These are phyloP conservation scores for Bombus sylvicola DNA, from an alignment of 1,140 invertebrate species.

Conservation along the genomic window DNA sequence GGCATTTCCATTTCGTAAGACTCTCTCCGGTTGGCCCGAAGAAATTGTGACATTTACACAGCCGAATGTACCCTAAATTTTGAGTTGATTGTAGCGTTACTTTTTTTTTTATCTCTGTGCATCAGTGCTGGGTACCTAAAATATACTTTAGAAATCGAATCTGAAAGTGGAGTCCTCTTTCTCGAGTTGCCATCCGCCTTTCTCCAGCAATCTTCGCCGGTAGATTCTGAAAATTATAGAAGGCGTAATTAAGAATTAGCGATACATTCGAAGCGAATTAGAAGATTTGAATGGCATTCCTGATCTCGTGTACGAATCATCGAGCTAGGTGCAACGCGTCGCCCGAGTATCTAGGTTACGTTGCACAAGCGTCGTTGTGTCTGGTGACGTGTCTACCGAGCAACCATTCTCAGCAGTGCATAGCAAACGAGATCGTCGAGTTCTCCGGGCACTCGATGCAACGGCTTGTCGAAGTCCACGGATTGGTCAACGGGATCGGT, in stretches of 20 bases:
- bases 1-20: slow-evolving; percentile 14
- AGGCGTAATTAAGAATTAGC: neutral
- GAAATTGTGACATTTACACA: neutral
- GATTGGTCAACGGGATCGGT: slow-evolving; percentile 59
- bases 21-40: neutral
- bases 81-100: neutral
- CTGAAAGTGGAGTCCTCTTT: neutral
- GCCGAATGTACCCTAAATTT: neutral
- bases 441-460: neutral
- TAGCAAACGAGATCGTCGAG: slow-evolving; percentile 57
- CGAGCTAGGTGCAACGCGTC: slow-evolving; percentile 58
- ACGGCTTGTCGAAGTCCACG: slow-evolving; percentile 24
- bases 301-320: slow-evolving; percentile 8
- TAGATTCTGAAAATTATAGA: neutral
- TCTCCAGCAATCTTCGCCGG: neutral
- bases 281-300: slow-evolving; percentile 46
- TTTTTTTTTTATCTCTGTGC: neutral
- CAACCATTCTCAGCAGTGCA: slow-evolving; percentile 49
- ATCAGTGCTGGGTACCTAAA: neutral
- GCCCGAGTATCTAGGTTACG: slow-evolving; percentile 61
- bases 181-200: neutral
- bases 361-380: slow-evolving; percentile 69
- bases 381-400: slow-evolving; percentile 71
- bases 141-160: neutral
- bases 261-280: neutral